Evolutionary conservation across 2,888 invertebrate species (phyloP), one percentile per base, ranked within the genome.

Genomic region (Isotomurus palustris): DNA sequence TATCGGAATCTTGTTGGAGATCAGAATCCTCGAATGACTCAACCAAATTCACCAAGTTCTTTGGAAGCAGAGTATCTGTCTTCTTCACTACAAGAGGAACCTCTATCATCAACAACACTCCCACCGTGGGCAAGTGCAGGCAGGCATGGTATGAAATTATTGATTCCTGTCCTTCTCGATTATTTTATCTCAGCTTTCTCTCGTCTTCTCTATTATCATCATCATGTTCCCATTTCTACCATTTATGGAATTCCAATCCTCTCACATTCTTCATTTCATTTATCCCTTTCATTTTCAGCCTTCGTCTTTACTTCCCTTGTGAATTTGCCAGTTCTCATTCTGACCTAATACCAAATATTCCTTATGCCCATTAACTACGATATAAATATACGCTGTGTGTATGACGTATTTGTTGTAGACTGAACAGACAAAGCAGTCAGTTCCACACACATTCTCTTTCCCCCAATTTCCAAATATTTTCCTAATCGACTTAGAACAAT

Each of bases 131-230:
- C 22, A 25, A 24, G n/a, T 22, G 43, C 10, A 17, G 24, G 32
- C 5, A 25, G 38, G 22, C 47, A 32, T 3, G 48, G 44, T 43
- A 56, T 56, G 51, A 53, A 51, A 38, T 43, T 56, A 43, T 41
- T 56, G 41, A 50, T 56, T 54, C 51, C 60, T 21, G 29, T 56
- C 27, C 40, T n/a, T 60, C 17, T 56, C 53, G 56, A 56, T 60
- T 40, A 50, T 60, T 38, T 40, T 60, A 40, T 47, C 53, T 53
- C 56, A 53, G 10, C 32, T 56, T 38, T 60, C 44, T 25, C 28
- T 36, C 25, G 45, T 24, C 51, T 27, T 36, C 17, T 22, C 44
- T 22, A 44, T 10, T 44, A 44, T 8, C 40, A 19, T 17, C 17
- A 43, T 24, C 43, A 19, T 43, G 28, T 29, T 4, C 25, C 19